These are phyloP conservation scores for Melanotus villosus DNA, from an alignment of 2,888 invertebrate species.

Conservation along the genomic window DNA sequence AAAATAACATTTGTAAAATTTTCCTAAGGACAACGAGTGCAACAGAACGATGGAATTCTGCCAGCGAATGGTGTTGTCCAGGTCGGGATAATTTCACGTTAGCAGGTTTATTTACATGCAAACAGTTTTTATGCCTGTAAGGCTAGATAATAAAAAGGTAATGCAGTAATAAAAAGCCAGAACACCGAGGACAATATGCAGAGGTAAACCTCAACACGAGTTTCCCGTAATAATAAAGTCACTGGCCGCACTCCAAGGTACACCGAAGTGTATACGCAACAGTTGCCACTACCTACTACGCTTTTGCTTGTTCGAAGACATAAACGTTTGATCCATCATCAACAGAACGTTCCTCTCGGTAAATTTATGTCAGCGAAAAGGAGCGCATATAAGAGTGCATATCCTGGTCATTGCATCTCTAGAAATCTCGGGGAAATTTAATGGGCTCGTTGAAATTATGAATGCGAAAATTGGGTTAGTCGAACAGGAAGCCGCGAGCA, in stretches of 20 bases:
- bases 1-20: not conserved
- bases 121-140: constrained; percentile 42
- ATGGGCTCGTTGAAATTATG: constrained; percentile 49
- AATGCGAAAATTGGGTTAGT: constrained; percentile 56
- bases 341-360: not conserved
- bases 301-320: not conserved
- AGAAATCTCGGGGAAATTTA: constrained; percentile 56
- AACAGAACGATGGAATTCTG: constrained; percentile 32
- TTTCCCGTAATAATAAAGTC: constrained; percentile 45
- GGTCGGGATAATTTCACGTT: constrained; percentile 46
- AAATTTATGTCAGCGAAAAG: constrained; percentile 35
- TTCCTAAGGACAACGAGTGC: constrained; percentile 28
- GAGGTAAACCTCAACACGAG: constrained; percentile 38
- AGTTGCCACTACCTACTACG: not conserved
- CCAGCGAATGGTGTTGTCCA: constrained; percentile 35
- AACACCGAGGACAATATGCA: constrained; percentile 41
- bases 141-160: constrained; percentile 45
- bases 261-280: constrained; percentile 21
- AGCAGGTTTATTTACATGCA: constrained; percentile 44
- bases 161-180: constrained; percentile 41
- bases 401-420: constrained; percentile 49
- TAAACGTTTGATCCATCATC: not conserved
- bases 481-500: constrained; percentile 51
- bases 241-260: constrained; percentile 43
- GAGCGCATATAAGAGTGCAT: constrained; percentile 20